Evolutionary conservation across 2,797 vertebrate genomes (phyloP), one percentile per base, ranked within the genome.

Genomic region (Thamnophis elegans): DNA sequence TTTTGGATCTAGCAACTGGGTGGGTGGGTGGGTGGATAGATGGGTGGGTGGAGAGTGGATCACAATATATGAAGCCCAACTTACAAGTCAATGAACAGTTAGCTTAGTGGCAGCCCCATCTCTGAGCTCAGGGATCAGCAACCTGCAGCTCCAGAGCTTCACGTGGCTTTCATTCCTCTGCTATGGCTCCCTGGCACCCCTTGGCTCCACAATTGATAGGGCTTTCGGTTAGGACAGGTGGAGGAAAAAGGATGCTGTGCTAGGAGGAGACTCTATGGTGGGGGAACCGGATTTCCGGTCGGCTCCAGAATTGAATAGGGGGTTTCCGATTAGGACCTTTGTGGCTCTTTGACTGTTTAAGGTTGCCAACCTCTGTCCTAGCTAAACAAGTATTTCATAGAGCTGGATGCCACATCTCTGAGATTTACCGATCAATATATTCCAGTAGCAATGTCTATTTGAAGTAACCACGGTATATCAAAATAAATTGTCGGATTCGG

Each of bases 401-500:
- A 62, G 89, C 10, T 28, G 2, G 9, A 36, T 82, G 60, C 89
- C 54, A 14, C 51, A 32, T 65, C 90, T 91, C 92, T 87, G 55
- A 87, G 85, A 7, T 51, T 20, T 12, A 47, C 47, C 53, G 90
- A 42, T 68, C 88, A 60, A 87, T 62, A 42, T 60, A 60, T 60
- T 62, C 56, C 89, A 55, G 47, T 36, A 94, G 90, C 94, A 97
- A 97, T 96, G 96, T 94, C 90, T 95, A 94, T 96, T 96, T 96
- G 95, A 97, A 98, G 96, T 95, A 97, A 96, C 92, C 96, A 95
- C 95, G 92, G 87, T 13, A 90, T 95, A 95, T 94, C 96, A 95
- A 94, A 94, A 96, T 47, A 94, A 97, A 96, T 54, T 86, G 53
- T 56, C 36, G 6, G 10, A 94, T 25, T 59, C 93, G 94, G 93